These are phyloP conservation scores for Icerya purchasi DNA, from an alignment of 2,888 invertebrate genomes.

Conservation along the genomic window DNA sequence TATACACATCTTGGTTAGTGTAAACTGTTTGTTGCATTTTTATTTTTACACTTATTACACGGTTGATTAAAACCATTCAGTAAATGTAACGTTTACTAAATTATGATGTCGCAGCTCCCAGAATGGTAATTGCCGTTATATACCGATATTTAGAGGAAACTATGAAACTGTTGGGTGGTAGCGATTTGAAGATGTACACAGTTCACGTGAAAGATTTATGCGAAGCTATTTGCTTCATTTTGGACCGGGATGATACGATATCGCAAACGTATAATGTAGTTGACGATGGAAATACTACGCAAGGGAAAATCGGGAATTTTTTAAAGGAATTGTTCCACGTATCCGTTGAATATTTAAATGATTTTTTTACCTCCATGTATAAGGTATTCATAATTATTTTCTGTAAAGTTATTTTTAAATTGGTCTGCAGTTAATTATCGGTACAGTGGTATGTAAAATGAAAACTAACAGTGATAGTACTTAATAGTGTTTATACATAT, in stretches of 20 bases:
- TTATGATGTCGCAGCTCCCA: too few relatives aligned
- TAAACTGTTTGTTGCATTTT: too few relatives aligned
- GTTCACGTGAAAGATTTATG: conserved; percentile 70
- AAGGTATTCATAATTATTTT: not conserved
- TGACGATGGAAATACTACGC: conserved; percentile 61
- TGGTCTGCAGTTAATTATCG: not conserved
- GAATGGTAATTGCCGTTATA: conserved; percentile 65
- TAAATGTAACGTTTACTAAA: too few relatives aligned
- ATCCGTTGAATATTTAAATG: conserved; percentile 23
- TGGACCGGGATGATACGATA: conserved; percentile 28
- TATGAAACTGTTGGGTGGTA: conserved; percentile 80
- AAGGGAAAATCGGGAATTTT: conserved; percentile 59
- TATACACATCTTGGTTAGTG: too few relatives aligned
- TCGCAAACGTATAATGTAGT: conserved; percentile 58
- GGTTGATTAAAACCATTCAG: too few relatives aligned
- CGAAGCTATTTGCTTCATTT: conserved; percentile 55
- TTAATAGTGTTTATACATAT: too few relatives aligned
- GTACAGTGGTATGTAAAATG: too few relatives aligned
- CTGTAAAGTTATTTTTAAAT: not conserved
- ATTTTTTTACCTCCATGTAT: not conserved
- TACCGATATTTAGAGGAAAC: conserved; percentile 73
- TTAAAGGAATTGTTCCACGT: conserved; percentile 66
- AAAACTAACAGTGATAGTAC: too few relatives aligned
- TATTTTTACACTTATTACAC: too few relatives aligned
- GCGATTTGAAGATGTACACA: conserved; percentile 63